Evolutionary conservation across 2,113 vertebrate species (phyloP), one percentile per base, ranked within the genome.

Genomic region (Loxodonta africana): DNA sequence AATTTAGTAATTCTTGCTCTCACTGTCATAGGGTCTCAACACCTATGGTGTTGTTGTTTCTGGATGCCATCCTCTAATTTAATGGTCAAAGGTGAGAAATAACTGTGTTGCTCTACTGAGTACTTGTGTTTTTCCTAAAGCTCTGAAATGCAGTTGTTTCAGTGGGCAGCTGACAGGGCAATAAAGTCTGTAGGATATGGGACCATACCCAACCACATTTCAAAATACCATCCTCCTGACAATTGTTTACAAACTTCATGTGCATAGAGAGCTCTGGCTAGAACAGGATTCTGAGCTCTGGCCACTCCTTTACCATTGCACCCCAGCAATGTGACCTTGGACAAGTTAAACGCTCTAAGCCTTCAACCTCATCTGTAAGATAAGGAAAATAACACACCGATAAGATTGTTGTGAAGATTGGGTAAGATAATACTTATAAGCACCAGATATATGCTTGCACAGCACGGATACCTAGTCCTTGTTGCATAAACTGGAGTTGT

Each of bases 251-350:
- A 18, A 81, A 71, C 41, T 14, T 8, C 21, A 8, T 0, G 5
- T 12, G 21, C 3, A 5, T 1, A 21, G 11, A 33, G 10, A 65
- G 63, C 48, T 28, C 26, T 46, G 4, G 2, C 62, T 63, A 28
- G 9, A 94, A 41, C 28, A 90, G 86, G 8, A 5, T 30, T 71
- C 62, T 17, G n/a, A 17, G 6, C 33, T 62, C 57, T 7, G 17
- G 30, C 44, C 1, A 0, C 3, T 12, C 37, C 3, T 20, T 30
- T 41, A 46, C 28, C 0, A 0, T 5, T 10, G 28, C 51, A 44
- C 33, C 23, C 48, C 20, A n/a, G 9, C 26, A 17, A 41, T 44
- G 15, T 0, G 1, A 33, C 44, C 7, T 7, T 10, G 20, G 48
- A 41, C 21, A n/a, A 1, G 48, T 67, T 37, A n/a, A 48, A 65